These are phyloP conservation scores for Lamellibrachia columna DNA, from an alignment of 2,888 invertebrate genomes.

Conservation along the genomic window DNA sequence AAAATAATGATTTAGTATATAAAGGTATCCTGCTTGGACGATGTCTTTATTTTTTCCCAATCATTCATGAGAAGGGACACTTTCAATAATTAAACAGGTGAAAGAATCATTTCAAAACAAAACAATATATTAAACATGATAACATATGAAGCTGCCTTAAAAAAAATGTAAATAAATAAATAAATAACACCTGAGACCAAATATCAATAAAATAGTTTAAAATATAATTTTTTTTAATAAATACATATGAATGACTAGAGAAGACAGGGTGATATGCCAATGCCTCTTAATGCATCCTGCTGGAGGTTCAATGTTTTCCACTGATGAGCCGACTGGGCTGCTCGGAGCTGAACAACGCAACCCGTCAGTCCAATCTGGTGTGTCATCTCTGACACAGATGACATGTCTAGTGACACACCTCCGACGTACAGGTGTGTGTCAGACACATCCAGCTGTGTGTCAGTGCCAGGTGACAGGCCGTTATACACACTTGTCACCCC, in stretches of 20 bases:
- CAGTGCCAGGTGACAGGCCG: not conserved
- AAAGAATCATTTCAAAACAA: too few relatives aligned
- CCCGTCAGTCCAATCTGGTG: not conserved
- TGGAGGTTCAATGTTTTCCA: not conserved
- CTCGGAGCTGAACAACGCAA: not conserved
- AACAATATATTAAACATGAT: not conserved
- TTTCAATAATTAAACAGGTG: not conserved
- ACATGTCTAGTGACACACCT: not conserved
- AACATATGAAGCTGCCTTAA: not conserved
- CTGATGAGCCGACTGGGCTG: not conserved
- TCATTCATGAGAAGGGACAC: not conserved
- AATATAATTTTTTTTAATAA: not conserved
- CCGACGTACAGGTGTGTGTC: not conserved
- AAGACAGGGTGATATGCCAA: not conserved
- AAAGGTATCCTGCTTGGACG: not conserved
- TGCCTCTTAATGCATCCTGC: not conserved
- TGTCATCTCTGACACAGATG: not conserved
- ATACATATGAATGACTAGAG: not conserved
- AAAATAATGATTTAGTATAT: not conserved
- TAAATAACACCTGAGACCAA: not conserved
- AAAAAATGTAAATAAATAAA: conserved; percentile 1
- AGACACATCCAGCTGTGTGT: not conserved
- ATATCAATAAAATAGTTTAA: not conserved
- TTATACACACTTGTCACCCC: not conserved
- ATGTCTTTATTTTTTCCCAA: not conserved